These are phyloP conservation scores for Sminthurides aquaticus DNA, from an alignment of 2,888 invertebrate genomes.

Conservation along the genomic window DNA sequence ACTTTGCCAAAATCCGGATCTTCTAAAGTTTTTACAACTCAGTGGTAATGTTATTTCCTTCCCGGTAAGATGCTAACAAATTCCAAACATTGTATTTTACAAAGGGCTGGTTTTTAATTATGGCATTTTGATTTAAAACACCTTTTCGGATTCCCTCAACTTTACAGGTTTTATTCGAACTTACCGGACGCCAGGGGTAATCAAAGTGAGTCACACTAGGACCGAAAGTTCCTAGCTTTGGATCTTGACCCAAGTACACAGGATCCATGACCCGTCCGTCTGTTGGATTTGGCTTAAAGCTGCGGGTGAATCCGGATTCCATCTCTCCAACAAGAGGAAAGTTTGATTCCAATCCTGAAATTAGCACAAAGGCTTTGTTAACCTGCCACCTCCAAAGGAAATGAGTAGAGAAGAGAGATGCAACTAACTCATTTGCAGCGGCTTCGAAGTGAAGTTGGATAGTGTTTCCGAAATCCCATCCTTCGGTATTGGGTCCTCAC, in stretches of 20 bases:
- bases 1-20: background rate
- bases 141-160: too few species aligned
- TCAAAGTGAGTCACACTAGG: conserved; percentile 20
- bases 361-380: background rate
- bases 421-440: background rate
- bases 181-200: background rate
- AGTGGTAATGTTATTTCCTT: background rate
- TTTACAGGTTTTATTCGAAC: too few species aligned
- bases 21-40: background rate
- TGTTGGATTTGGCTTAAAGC: conserved; percentile 13
- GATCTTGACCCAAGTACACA: conserved; percentile 11
- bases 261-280: conserved; percentile 20
- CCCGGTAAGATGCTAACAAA: background rate
- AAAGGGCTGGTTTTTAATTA: too few species aligned
- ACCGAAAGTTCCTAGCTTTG: background rate
- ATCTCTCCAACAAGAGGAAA: conserved; percentile 1
- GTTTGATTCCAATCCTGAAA: background rate
- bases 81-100: too few species aligned
- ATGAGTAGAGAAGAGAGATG: too few species aligned
- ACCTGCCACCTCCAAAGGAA: too few species aligned
- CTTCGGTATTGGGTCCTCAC: background rate
- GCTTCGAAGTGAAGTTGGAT: background rate
- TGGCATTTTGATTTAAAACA: too few species aligned
- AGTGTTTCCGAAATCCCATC: background rate
- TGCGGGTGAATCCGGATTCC: conserved; percentile 15